phyloP scores from a whole-genome alignment of 2,113 vertebrate genomes.

The Daubentonia madagascariensis region DNA sequence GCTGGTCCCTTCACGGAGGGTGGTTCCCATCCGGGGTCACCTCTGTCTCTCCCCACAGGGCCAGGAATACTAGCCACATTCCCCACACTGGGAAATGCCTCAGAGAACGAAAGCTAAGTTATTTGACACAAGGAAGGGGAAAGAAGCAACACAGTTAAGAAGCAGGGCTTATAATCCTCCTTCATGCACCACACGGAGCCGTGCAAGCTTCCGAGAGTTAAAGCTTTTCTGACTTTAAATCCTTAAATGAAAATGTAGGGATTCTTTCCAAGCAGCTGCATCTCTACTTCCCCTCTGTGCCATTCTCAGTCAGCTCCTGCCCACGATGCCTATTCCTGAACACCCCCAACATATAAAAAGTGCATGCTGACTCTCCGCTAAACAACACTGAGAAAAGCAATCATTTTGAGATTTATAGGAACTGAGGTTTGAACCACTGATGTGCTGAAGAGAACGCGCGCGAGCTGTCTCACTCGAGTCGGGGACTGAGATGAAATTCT shows the following conservation, averaged over 20 bases:
- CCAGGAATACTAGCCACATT: background rate
- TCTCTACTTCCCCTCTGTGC: background rate
- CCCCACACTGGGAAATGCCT: background rate
- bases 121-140: background rate
- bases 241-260: background rate
- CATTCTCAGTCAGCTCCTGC: background rate
- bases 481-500: background rate
- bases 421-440: background rate
- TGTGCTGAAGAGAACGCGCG: background rate
- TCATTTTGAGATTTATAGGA: background rate
- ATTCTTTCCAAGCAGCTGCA: background rate
- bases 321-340: background rate
- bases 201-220: background rate
- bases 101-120: background rate
- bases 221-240: conserved; percentile 10
- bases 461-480: too few species aligned
- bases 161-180: background rate
- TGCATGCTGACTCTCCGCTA: background rate
- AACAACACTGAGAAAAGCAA: background rate
- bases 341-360: background rate
- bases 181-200: background rate
- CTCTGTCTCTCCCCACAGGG: background rate
- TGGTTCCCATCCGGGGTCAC: background rate
- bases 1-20: background rate
- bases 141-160: background rate